Conservation (phyloP, 2,113 vertebrate species). For the Pedionomus torquatus region DNA sequence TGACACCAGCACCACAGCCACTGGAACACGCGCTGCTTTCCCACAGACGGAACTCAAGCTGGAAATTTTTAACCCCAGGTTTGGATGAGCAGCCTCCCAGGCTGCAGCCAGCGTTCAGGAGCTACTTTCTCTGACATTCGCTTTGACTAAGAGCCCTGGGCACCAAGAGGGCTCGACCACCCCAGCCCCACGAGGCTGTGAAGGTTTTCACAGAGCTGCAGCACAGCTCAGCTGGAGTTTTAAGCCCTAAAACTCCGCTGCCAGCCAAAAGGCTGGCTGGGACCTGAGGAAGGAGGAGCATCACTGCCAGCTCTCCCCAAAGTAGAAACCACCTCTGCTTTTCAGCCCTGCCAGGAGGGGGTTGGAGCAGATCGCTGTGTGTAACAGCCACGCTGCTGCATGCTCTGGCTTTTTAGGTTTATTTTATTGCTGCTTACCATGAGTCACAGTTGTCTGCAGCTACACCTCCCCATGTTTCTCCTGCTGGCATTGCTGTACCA, state of each 20-base stretch:
- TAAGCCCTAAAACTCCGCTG: background rate
- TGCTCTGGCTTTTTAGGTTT: background rate
- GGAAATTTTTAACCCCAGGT: background rate
- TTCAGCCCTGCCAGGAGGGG: background rate
- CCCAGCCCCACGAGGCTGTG: background rate
- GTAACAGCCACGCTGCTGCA: background rate
- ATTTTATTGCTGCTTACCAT: background rate
- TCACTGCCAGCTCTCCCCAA: background rate
- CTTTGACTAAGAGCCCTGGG: background rate
- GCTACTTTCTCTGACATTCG: background rate
- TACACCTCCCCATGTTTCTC: background rate
- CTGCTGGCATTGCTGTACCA: background rate
- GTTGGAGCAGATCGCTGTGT: background rate
- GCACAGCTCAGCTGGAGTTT: background rate
- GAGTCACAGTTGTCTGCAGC: background rate
- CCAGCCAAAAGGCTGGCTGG: background rate
- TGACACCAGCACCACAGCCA: background rate
- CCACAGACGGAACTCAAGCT: background rate
- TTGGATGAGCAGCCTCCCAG: background rate
- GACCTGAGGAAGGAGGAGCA: background rate
- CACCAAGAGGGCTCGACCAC: fast-evolving
- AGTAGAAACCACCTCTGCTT: background rate
- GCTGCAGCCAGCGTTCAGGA: background rate
- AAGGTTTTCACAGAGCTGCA: background rate
- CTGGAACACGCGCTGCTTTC: fast-evolving